Conservation (phyloP, 2,888 invertebrate genomes). For the Brenthis ino region DNA sequence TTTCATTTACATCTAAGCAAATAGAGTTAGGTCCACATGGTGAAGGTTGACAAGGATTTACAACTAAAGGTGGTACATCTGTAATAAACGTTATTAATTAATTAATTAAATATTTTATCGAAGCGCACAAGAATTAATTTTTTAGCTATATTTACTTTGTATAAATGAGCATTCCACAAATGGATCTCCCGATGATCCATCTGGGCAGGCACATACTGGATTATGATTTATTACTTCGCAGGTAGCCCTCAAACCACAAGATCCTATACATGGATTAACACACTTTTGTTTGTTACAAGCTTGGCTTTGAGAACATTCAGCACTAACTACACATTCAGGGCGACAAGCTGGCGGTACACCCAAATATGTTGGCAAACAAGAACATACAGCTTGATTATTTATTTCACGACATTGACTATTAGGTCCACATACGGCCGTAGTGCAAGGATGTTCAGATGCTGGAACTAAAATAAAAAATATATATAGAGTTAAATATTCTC, state of each 20-base stretch:
- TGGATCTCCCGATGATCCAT: conserved; percentile 85
- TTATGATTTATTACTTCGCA: conserved; percentile 88
- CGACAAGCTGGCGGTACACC: conserved; percentile 88
- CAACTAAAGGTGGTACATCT: conserved; percentile 56
- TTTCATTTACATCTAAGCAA: conserved; percentile 85
- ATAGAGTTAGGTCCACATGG: conserved; percentile 91
- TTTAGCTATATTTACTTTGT: conserved; percentile 55
- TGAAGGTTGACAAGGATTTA: conserved; percentile 88
- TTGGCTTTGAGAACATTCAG: conserved; percentile 86
- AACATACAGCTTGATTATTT: conserved; percentile 87
- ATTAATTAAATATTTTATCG: neutral
- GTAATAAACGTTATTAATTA: conserved; percentile 41
- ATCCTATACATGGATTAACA: conserved; percentile 87
- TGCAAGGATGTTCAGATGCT: conserved; percentile 82
- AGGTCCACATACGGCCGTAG: conserved; percentile 88
- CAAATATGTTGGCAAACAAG: conserved; percentile 86
- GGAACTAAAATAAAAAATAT: conserved; percentile 47
- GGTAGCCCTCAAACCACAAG: conserved; percentile 85
- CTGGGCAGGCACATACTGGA: conserved; percentile 88
- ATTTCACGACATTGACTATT: conserved; percentile 85
- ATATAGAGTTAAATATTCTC: conserved; percentile 7
- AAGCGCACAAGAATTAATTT: neutral
- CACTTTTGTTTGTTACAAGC: conserved; percentile 89
- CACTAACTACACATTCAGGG: conserved; percentile 88
- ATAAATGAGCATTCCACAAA: conserved; percentile 78